These are phyloP conservation scores for Cataglyphis altisquamis DNA, from an alignment of 2,888 invertebrate species.

Conservation along the genomic window DNA sequence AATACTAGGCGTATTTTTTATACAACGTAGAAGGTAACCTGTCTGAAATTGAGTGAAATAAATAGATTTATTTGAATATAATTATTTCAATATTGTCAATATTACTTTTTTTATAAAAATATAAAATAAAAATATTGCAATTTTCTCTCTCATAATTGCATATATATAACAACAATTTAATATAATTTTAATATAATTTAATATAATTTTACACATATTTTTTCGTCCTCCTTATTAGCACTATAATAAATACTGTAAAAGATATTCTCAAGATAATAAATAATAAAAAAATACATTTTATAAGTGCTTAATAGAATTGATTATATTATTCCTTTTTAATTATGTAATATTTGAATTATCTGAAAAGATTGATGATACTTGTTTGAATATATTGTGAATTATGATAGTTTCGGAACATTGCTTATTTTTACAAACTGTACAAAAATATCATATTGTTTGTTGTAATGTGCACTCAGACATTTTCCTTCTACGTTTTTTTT, in stretches of 20 bases:
- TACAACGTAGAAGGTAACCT: slow-evolving; percentile 80
- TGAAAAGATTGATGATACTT: slow-evolving; percentile 9
- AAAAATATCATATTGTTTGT: slow-evolving; percentile 78
- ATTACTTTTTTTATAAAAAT: slow-evolving; percentile 33
- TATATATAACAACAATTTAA: neutral
- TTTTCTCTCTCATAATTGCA: slow-evolving; percentile 1
- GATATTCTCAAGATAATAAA: neutral
- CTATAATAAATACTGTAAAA: slow-evolving; percentile 3
- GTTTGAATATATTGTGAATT: slow-evolving; percentile 12
- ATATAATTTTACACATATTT: neutral
- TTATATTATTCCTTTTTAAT: slow-evolving; percentile 9
- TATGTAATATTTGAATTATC: slow-evolving; percentile 8
- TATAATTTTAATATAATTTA: neutral
- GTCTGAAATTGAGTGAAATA: slow-evolving; percentile 67
- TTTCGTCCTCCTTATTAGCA: neutral
- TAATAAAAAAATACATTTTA: slow-evolving; percentile 1
- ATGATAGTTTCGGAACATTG: slow-evolving; percentile 3
- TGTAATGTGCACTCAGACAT: slow-evolving; percentile 70
- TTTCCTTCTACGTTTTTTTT: slow-evolving; percentile 78
- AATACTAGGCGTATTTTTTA: slow-evolving; percentile 81
- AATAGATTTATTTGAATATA: slow-evolving; percentile 54
- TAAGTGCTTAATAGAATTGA: neutral
- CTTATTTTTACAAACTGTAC: slow-evolving; percentile 73
- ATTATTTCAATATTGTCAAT: slow-evolving; percentile 10
- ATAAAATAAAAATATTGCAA: neutral